phyloP scores from a whole-genome alignment of 2,113 vertebrate genomes.

The Bufo bufo region DNA sequence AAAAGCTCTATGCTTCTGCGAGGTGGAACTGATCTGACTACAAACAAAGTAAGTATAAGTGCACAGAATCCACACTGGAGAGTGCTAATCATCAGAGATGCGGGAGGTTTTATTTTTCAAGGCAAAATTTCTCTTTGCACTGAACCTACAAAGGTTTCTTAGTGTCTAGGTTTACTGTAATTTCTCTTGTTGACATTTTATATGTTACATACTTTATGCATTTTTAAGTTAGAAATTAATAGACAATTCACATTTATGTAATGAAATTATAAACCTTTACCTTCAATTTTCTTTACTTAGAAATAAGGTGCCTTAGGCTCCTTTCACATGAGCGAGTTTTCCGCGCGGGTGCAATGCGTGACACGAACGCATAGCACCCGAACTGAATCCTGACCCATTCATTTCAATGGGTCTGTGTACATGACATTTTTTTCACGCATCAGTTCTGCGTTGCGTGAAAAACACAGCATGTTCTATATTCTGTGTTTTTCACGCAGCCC shows the following conservation, averaged over 20 bases:
- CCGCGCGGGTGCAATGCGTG: too few species aligned
- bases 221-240: neutral
- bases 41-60: conserved; percentile 62
- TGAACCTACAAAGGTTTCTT: neutral
- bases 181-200: neutral
- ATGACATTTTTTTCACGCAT: too few species aligned
- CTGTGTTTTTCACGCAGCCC: too few species aligned
- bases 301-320: too few species aligned
- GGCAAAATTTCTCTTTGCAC: neutral
- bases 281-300: too few species aligned
- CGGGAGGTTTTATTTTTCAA: neutral
- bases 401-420: too few species aligned
- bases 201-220: neutral
- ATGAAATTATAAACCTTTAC: neutral
- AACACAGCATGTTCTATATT: too few species aligned
- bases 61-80: neutral
- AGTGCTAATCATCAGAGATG: neutral
- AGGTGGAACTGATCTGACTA: conserved; percentile 68
- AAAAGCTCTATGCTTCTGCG: conserved; percentile 59
- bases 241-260: neutral
- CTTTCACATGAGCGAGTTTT: too few species aligned
- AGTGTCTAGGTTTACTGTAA: neutral
- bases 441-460: too few species aligned
- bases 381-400: too few species aligned
- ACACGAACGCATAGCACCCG: too few species aligned